Percentiles rank a stretch among this genome's conserved stretches.
Evolutionary conservation across 2,888 invertebrate genomes (phyloP).

Genomic region (Dermolepida albohirtum): DNA sequence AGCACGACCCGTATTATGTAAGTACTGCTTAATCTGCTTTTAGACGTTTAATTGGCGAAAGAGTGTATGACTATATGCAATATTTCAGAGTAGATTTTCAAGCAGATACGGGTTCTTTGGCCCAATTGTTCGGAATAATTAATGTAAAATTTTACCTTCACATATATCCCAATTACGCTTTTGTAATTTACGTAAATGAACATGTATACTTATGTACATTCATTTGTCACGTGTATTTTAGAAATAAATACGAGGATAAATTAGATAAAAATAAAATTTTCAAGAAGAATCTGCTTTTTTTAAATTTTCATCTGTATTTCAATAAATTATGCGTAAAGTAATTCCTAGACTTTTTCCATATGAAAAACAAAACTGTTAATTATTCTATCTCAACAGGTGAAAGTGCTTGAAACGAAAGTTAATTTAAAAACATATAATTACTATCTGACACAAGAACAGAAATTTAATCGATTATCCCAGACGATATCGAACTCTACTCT

Average conservation of each 20-base stretch:
- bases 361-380: background rate
- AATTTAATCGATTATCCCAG: no score
- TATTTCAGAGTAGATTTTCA: no score
- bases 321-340: no score
- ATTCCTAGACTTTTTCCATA: no score
- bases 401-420: no score
- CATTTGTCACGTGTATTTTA: background rate
- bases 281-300: no score
- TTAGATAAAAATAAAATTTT: background rate
- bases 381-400: background rate
- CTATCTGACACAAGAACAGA: no score
- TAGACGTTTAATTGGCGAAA: conserved; percentile 11
- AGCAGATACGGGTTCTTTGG: background rate
- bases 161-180: no score
- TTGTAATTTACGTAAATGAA: background rate
- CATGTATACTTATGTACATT: no score
- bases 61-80: background rate
- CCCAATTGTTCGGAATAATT: background rate
- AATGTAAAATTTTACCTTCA: background rate
- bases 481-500: no score
- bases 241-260: background rate
- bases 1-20: conserved; percentile 5
- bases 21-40: conserved; percentile 4
- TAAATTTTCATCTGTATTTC: no score
- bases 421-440: no score